Evolutionary conservation across 2,888 invertebrate species (phyloP).

Genomic region (Trypoxylon attenuatum): DNA sequence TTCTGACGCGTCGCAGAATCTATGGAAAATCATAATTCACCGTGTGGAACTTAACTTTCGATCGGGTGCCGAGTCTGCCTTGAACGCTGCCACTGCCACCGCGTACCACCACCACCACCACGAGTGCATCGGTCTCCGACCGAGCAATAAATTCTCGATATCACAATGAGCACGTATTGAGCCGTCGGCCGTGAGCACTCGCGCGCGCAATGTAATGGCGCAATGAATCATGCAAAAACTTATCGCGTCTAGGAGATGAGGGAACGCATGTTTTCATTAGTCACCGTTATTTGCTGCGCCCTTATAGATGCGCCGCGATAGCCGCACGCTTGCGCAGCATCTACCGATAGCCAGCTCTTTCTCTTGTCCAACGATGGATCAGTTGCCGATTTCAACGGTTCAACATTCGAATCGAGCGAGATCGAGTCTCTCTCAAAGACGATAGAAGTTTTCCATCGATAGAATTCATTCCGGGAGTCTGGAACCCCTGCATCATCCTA

Average conservation of each 20-base stretch:
- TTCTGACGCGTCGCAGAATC: too few species aligned
- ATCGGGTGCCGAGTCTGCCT: too few species aligned
- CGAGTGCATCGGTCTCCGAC: slow-evolving; percentile 31
- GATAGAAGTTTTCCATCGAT: too few species aligned
- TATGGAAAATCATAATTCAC: too few species aligned
- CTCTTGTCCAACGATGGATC: too few species aligned
- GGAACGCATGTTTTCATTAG: slow-evolving; percentile 56
- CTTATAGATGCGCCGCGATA: slow-evolving; percentile 28
- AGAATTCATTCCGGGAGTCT: too few species aligned
- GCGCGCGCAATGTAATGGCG: slow-evolving; percentile 50
- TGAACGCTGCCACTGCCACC: background rate
- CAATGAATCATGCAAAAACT: slow-evolving; percentile 57
- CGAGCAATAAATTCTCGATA: slow-evolving; percentile 53
- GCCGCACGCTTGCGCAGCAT: too few species aligned
- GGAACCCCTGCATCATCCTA: too few species aligned
- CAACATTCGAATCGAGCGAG: too few species aligned
- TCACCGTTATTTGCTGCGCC: slow-evolving; percentile 52
- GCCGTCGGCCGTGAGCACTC: slow-evolving; percentile 52
- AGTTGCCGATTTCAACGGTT: slow-evolving; percentile 23
- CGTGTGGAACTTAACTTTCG: too few species aligned
- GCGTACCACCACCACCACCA: background rate
- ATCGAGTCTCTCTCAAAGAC: too few species aligned
- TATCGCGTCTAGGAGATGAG: slow-evolving; percentile 52
- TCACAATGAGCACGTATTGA: slow-evolving; percentile 57
- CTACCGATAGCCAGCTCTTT: background rate